Base-by-base conservation (phyloP, 92 coral and sea anemone species). In the Nematostella vectensis region DNA sequence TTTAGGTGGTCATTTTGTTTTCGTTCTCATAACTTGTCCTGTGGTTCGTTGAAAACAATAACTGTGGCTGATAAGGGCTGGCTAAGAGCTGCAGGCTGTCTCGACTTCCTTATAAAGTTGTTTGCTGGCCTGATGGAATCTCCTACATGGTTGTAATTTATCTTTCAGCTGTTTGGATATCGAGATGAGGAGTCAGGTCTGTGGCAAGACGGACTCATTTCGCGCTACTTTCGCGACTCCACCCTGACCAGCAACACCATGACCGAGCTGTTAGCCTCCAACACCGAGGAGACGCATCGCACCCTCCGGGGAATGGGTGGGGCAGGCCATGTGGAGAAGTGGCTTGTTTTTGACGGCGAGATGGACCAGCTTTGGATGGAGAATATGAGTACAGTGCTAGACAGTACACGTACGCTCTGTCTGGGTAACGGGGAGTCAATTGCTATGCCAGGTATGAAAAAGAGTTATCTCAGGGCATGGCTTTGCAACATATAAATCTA, bases 321-420 rank as follows among this genome's bases (percentile, higher is more conserved):
- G 1, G 45, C 72, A 50, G 74, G 69, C 19, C 81, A 47, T 9
- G 73, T 85, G 29, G 85, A 85, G 54, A 85, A 87, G 56, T 93
- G 96, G 99, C 54, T 93, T 36, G 94, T 93, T 17, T 73, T 93
- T 53, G 96, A 93, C 44, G 99, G 99, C 26, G 81, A 88, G 0
- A 63, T 93, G 85, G 96, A 82, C 55, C 65, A 66, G 44, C 57
- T 85, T 1, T 93, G 97, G 88, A 57, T 93, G 55, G 96, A 77
- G 29, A 70, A 59, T 50, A 82, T 93, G 78, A 76, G 72, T 31
- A 68, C 96, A 4, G 76, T 93, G 45, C 40, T 93, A 54, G 96
- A 88, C 45, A 74, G 74, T 4, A 67, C 94, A 12, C 68, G 80
- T 48, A 71, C 89, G 13, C 65, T 93, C 48, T 81, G 69, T 62